Evolutionary conservation across 2,888 invertebrate species (phyloP), one percentile per base, ranked within the genome.

Genomic region (Neoascia interrupta): DNA sequence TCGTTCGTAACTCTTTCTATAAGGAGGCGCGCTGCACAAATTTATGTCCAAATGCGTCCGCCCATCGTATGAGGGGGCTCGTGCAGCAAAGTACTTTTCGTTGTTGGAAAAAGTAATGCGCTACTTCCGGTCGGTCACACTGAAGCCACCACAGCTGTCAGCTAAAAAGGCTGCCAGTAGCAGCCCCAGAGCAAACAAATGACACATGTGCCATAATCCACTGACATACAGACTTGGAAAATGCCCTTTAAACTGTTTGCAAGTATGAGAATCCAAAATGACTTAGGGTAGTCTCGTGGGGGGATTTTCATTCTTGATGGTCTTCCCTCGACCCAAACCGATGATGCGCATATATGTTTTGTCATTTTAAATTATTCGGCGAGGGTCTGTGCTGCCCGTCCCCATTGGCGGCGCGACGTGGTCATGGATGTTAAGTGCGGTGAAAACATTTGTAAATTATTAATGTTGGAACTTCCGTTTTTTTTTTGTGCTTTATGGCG

Each of bases 381-480:
- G 69, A 56, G 75, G 69, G 63, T 45, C 51, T 41, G 16, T 36
- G 45, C 21, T 53, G 66, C 19, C 34, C 28, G 45, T 41, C 11
- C 15, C 15, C 39, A 18, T 13, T 2, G 34, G 21, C 23, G 43
- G 10, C n/a, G n/a, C n/a, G n/a, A n/a, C n/a, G n/a, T 45, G 54
- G 23, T 45, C 54, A 39, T 56, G 66, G 47, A 21, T 56, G 54
- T 66, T 47, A 56, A 47, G n/a, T 56, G 66, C 19, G 75, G 75
- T 51, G 69, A 75, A 75, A 75, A 75, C 75, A 69, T 69, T 75
- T 75, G 75, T 75, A 75, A 69, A 75, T 75, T 56, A 36, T 75
- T 63, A 75, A 69, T 75, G 69, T 43, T 58, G 63, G 69, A 61
- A 75, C 69, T 75, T 75, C 75, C 75, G 75, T 63, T 75, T 69